phyloP scores from a whole-genome alignment of 2,113 vertebrate species.

The Pionites leucogaster region DNA sequence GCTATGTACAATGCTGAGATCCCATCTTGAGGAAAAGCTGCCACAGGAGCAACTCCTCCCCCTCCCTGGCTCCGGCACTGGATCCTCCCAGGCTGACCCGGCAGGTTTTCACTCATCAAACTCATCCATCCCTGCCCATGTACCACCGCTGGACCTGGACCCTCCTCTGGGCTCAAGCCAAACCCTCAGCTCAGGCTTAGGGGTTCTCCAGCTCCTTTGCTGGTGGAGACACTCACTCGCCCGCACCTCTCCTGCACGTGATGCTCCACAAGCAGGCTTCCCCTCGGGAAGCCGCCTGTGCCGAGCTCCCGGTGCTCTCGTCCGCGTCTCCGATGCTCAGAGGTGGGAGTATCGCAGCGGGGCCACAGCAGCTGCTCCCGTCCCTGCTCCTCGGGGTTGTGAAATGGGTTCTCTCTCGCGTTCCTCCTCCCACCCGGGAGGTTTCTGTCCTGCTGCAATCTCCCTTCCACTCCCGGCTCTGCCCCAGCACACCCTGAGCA shows the following conservation, averaged over 20 bases:
- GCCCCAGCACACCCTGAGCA: background rate
- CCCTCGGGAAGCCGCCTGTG: fast-evolving
- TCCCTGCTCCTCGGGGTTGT: background rate
- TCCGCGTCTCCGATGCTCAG: background rate
- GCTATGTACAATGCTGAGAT: fast-evolving
- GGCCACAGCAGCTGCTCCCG: background rate
- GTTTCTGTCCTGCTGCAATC: background rate
- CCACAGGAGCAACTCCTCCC: background rate
- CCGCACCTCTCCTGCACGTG: background rate
- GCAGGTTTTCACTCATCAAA: fast-evolving
- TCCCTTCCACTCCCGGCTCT: background rate
- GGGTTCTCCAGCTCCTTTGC: background rate
- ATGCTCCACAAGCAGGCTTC: background rate
- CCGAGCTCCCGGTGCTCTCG: background rate
- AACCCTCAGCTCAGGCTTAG: background rate
- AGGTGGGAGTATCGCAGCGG: background rate
- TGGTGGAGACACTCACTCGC: fast-evolving
- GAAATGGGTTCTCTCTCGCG: background rate
- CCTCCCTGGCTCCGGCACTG: background rate
- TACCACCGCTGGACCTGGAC: background rate
- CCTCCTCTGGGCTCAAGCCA: background rate
- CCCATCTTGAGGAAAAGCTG: background rate
- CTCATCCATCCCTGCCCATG: fast-evolving
- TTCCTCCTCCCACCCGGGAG: background rate
- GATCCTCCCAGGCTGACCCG: background rate